phyloP scores from a whole-genome alignment of 37 sponge, comb jelly and placozoan genomes.

The Agelas oroides region DNA sequence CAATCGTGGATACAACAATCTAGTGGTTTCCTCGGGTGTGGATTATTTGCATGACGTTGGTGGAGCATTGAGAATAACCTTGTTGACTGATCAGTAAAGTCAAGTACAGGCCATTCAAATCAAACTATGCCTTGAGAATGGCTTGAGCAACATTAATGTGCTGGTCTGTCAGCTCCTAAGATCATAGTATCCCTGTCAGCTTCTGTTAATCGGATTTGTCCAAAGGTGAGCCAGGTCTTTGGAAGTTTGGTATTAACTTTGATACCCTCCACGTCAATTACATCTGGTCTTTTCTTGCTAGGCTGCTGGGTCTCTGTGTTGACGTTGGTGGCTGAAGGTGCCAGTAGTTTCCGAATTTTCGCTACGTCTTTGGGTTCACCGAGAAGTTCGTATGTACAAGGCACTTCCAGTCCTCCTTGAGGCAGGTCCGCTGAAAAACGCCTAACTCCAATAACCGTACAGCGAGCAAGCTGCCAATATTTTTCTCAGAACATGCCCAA shows the following conservation, averaged over 20 bases:
- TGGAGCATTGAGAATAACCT: not conserved
- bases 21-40: conserved; percentile 32
- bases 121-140: conserved; percentile 23
- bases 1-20: conserved; percentile 44
- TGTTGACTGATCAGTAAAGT: conserved; percentile 14
- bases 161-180: conserved; percentile 36
- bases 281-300: not conserved
- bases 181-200: conserved; percentile 20
- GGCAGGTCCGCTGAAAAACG: conserved; percentile 20
- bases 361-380: not conserved
- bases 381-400: conserved; percentile 5
- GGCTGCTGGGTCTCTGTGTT: not conserved
- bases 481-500: conserved; percentile 35
- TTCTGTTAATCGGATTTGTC: not conserved
- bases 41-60: too few species aligned
- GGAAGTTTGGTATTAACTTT: not conserved
- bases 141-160: conserved; percentile 58
- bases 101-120: conserved; percentile 1
- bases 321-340: not conserved
- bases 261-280: not conserved
- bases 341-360: conserved; percentile 24
- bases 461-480: conserved; percentile 39
- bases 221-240: too few species aligned
- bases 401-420: conserved; percentile 50
- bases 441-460: conserved; percentile 23